Evolutionary conservation across 2,888 invertebrate species (phyloP), one percentile per base, ranked within the genome.

Genomic region (Enoplolaimus lenunculus): DNA sequence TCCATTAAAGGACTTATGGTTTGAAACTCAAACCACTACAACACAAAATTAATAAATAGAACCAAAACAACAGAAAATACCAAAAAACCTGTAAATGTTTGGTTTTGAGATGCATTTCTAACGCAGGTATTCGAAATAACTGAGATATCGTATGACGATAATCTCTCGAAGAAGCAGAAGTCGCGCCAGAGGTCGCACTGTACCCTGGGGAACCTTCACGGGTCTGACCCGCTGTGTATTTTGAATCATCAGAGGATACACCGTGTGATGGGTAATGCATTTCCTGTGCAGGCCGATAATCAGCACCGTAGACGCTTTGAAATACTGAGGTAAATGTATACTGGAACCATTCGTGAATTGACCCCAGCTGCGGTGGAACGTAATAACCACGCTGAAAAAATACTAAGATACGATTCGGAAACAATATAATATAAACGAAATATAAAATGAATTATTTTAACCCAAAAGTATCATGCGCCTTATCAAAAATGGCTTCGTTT

Each of bases 301-400:
- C 67, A 30, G 31, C n/a, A 21, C 67, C 67, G 31, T 66, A 66
- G n/a, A 66, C 34, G 31, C n/a, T 31, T n/a, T 31, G 34, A 66
- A 66, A 66, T 26, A 34, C 67, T 13, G 67, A 66, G 29, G 91
- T 89, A 83, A 95, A 94, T 0, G 94, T 91, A 82, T 95, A 95
- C 77, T 90, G 89, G 84, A 95, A 94, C 94, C 95, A 95, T 83
- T 95, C 94, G 78, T 89, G 88, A 60, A 94, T 85, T 57, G 90
- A 90, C 82, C 92, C 90, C 83, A 93, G 93, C 83, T 93, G 93
- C 34, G 93, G 94, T 74, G 93, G 93, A 83, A 94, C 93, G 73
- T 93, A 87, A 73, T 93, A 88, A 75, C 90, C 91, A 68, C 94
- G 85, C 69, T 92, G 90, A 45, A 45, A 45, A 13, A 45, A 45